Evolutionary conservation across 1,140 invertebrate genomes (phyloP).

Genomic region (Brachionus angularis): DNA sequence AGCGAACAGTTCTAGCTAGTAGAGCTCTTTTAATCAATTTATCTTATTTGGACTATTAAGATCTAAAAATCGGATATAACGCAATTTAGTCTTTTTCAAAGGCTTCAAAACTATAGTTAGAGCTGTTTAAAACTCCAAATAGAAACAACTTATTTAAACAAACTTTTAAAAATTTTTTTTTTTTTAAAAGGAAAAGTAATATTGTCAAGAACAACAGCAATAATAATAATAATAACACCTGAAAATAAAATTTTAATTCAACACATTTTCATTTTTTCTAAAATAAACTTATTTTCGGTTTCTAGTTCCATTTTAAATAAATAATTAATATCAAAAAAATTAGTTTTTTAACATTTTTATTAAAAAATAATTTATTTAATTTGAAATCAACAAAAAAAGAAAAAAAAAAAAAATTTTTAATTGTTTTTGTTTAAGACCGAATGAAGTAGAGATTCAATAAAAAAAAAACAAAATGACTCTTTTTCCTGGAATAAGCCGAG

Average conservation of each 20-base stretch:
- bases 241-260: background rate
- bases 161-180: background rate
- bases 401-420: no score
- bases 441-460: background rate
- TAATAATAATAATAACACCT: background rate
- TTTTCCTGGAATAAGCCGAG: slow-evolving; percentile 7
- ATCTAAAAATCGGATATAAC: no score
- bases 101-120: no score
- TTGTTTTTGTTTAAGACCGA: background rate
- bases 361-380: no score
- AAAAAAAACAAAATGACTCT: slow-evolving; percentile 24
- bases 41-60: no score
- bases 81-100: no score
- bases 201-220: slow-evolving; percentile 34
- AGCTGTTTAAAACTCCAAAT: background rate
- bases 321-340: no score
- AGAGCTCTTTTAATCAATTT: no score
- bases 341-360: no score
- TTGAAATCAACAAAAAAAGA: no score
- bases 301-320: no score
- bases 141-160: background rate
- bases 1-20: no score
- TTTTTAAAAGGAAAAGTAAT: slow-evolving; percentile 22
- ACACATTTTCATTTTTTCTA: slow-evolving; percentile 10
- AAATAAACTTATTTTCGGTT: background rate